A percentile compares a stretch with the other conserved stretches of the same genome.
These are phyloP conservation scores for Portevinia maculata DNA, from an alignment of 2,888 invertebrate genomes.

Conservation along the genomic window DNA sequence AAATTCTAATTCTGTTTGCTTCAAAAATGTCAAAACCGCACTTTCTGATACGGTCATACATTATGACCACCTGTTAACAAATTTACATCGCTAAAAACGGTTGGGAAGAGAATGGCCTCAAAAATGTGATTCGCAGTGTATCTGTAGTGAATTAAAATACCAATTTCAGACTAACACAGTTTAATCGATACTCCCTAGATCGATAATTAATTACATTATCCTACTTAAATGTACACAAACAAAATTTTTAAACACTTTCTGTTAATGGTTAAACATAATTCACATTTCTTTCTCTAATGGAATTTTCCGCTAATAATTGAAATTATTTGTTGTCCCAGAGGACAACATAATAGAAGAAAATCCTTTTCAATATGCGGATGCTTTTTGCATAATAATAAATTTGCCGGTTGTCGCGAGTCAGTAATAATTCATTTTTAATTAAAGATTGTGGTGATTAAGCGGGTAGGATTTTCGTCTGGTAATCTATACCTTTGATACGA, in stretches of 20 bases:
- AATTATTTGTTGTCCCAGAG: conserved; percentile 26
- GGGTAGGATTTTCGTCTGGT: neutral
- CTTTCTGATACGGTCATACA: too few relatives aligned
- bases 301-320: conserved; percentile 23
- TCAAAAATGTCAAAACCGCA: too few relatives aligned
- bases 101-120: too few relatives aligned
- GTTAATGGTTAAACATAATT: conserved; percentile 24
- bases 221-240: conserved; percentile 1
- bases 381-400: conserved; percentile 29
- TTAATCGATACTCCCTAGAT: too few relatives aligned
- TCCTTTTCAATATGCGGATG: conserved; percentile 25
- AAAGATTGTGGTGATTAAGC: conserved; percentile 40
- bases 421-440: conserved; percentile 45
- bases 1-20: too few relatives aligned
- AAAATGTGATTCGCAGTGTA: too few relatives aligned
- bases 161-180: too few relatives aligned
- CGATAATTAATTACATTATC: neutral
- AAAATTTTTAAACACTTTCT: neutral
- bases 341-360: conserved; percentile 14
- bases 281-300: conserved; percentile 30
- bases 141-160: too few relatives aligned
- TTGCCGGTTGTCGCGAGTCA: neutral
- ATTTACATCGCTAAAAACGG: too few relatives aligned
- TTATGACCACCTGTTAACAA: too few relatives aligned
- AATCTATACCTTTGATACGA: conserved; percentile 8